These are phyloP conservation scores for Drosophila lowei DNA, from an alignment of 1,140 invertebrate species.

Conservation along the genomic window DNA sequence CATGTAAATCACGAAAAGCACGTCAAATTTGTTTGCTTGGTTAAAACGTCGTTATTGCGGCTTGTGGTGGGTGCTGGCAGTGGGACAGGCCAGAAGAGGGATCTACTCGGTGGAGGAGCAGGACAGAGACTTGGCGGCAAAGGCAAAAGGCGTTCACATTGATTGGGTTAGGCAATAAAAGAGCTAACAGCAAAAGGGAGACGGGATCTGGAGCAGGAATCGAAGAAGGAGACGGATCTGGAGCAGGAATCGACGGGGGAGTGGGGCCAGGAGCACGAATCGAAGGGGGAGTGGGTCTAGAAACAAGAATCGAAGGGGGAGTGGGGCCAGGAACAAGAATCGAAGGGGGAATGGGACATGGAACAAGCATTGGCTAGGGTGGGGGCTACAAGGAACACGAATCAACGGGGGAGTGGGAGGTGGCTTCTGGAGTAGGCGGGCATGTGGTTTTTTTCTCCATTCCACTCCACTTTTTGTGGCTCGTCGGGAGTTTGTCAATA, in stretches of 20 bases:
- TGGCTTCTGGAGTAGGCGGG: slow-evolving; percentile 5
- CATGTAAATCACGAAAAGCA: slow-evolving; percentile 83
- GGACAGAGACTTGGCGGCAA: slow-evolving; percentile 23
- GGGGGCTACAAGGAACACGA: too few relatives aligned
- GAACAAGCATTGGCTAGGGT: not conserved
- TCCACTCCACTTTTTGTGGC: not conserved
- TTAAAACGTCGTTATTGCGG: slow-evolving; percentile 80
- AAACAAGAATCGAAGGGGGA: not conserved
- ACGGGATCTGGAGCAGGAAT: slow-evolving; percentile 11
- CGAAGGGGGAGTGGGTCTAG: not conserved
- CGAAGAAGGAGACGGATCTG: not conserved
- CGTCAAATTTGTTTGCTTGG: slow-evolving; percentile 82
- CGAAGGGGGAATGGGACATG: not conserved
- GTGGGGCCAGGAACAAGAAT: too few relatives aligned
- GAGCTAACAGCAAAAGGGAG: slow-evolving; percentile 17
- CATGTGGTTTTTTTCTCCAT: slow-evolving; percentile 16
- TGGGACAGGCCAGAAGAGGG: not conserved
- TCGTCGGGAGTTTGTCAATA: slow-evolving; percentile 66
- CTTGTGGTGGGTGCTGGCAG: slow-evolving; percentile 33
- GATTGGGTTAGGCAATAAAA: slow-evolving; percentile 80
- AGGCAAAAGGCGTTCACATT: slow-evolving; percentile 65
- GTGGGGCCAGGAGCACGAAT: too few relatives aligned
- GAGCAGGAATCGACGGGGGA: not conserved
- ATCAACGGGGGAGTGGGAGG: too few relatives aligned
- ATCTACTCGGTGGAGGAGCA: not conserved